A percentile compares a stretch with the other conserved stretches of the same genome.
Evolutionary conservation across 2,888 invertebrate species (phyloP).

Genomic region (Hyles lineata): DNA sequence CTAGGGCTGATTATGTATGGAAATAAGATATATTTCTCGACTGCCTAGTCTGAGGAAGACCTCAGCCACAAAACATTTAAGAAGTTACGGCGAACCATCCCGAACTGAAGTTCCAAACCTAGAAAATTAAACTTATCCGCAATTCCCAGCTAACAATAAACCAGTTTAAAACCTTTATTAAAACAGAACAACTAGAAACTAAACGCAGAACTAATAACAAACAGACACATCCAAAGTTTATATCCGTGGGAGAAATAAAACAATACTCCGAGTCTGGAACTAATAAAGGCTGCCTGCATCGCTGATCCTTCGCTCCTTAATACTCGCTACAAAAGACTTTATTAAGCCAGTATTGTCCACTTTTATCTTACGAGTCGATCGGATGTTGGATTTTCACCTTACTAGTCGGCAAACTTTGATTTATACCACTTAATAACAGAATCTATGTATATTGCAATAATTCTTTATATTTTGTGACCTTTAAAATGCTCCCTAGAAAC

Average conservation of each 20-base stretch:
- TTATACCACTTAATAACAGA: not conserved
- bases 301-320: slow-evolving; percentile 8
- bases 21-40: too few species aligned
- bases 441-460: not conserved
- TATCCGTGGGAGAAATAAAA: not conserved
- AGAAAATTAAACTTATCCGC: too few species aligned
- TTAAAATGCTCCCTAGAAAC: too few species aligned
- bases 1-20: too few species aligned
- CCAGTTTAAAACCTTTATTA: not conserved
- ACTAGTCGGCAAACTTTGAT: not conserved
- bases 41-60: too few species aligned
- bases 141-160: too few species aligned
- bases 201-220: slow-evolving; percentile 6
- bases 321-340: slow-evolving; percentile 20
- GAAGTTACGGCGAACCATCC: too few species aligned
- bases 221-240: not conserved
- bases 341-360: slow-evolving; percentile 10
- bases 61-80: too few species aligned
- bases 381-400: not conserved
- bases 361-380: slow-evolving; percentile 1
- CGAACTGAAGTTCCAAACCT: too few species aligned
- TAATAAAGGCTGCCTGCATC: slow-evolving; percentile 13
- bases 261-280: slow-evolving; percentile 10
- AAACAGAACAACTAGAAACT: not conserved
- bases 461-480: too few species aligned